Evolutionary conservation across 2,113 vertebrate species (phyloP).

Genomic region (Stigmatopora argus): DNA sequence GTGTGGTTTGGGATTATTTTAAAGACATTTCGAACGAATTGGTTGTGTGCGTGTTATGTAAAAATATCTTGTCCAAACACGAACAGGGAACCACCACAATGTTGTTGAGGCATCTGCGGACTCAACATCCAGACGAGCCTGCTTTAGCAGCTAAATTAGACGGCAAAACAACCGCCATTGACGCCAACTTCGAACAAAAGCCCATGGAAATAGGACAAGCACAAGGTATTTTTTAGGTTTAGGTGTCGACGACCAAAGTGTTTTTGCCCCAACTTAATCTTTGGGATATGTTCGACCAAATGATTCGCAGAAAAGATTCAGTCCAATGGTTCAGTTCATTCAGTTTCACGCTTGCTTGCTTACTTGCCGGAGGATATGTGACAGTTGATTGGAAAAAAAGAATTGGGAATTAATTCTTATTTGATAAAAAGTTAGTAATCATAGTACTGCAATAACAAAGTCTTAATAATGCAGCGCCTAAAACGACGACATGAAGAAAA

Average conservation of each 20-base stretch:
- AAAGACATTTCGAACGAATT: slow-evolving; percentile 27
- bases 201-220: slow-evolving; percentile 7
- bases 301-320: not conserved
- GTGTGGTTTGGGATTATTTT: slow-evolving; percentile 57
- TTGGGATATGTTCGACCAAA: not conserved
- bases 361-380: not conserved
- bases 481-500: too few relatives aligned
- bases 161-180: not conserved
- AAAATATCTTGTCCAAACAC: slow-evolving; percentile 22
- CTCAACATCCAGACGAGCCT: slow-evolving; percentile 47
- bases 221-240: slow-evolving; percentile 24
- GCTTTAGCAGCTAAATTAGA: slow-evolving; percentile 17
- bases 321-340: not conserved
- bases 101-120: slow-evolving; percentile 57
- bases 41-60: slow-evolving; percentile 54
- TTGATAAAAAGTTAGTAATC: too few relatives aligned
- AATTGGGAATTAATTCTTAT: too few relatives aligned
- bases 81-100: slow-evolving; percentile 46
- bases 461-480: too few relatives aligned
- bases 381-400: too few relatives aligned
- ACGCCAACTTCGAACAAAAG: not conserved
- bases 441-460: too few relatives aligned
- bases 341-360: not conserved
- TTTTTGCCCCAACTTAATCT: not conserved
- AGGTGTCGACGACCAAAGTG: not conserved